Conservation (phyloP, 2,113 vertebrate genomes). For the Gasterosteus nipponicus region DNA sequence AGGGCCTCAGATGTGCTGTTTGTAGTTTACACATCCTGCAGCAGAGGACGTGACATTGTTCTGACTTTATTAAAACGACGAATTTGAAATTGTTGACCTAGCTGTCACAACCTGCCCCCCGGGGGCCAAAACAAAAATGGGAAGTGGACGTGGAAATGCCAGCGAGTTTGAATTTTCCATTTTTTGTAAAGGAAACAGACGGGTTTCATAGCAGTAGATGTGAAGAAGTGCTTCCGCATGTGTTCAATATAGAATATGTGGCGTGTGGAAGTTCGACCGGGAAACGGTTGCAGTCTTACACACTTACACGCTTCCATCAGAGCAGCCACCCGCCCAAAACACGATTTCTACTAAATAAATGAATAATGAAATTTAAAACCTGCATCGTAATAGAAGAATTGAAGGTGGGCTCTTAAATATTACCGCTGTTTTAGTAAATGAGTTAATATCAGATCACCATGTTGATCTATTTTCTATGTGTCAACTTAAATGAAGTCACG, state of each 20-base stretch:
- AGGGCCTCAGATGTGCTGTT: background rate
- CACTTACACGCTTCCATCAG: too few relatives aligned
- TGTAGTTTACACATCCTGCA: conserved; percentile 18
- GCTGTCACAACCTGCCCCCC: background rate
- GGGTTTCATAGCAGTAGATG: background rate
- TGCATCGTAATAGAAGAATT: too few relatives aligned
- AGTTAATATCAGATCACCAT: too few relatives aligned
- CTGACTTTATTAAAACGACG: background rate
- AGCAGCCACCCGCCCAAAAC: too few relatives aligned
- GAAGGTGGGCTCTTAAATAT: too few relatives aligned
- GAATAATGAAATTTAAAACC: too few relatives aligned
- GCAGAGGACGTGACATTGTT: conserved; percentile 28
- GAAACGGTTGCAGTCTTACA: too few relatives aligned
- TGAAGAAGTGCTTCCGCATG: background rate
- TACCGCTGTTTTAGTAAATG: too few relatives aligned
- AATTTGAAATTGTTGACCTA: conserved; percentile 15
- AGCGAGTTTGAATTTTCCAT: background rate
- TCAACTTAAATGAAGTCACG: too few relatives aligned
- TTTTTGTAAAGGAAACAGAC: background rate
- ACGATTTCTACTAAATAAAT: too few relatives aligned
- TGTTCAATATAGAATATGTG: background rate
- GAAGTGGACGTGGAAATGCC: background rate
- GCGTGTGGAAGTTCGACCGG: background rate
- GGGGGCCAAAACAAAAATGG: background rate
- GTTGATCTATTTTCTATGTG: too few relatives aligned